phyloP scores from a whole-genome alignment of 2,797 vertebrate genomes.

The Apodemus agrarius region DNA sequence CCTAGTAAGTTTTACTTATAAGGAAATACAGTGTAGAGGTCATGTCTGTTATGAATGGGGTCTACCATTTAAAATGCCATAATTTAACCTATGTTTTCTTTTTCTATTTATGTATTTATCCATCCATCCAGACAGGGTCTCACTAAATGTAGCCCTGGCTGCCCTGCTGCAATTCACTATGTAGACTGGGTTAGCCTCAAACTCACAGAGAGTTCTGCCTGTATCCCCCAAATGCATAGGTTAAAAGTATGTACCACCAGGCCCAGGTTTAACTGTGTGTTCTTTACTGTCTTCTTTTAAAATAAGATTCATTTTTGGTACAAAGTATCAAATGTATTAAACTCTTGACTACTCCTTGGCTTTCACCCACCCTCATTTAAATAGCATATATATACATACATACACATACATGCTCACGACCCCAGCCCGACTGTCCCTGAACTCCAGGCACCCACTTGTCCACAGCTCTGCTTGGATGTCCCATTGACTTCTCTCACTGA shows the following conservation, averaged over 20 bases:
- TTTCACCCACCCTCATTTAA: conserved; percentile 21
- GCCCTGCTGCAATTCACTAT: not conserved
- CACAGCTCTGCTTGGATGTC: not conserved
- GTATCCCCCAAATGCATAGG: not conserved
- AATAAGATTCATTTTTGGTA: conserved; percentile 31
- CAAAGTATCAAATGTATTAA: not conserved
- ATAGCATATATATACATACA: not conserved
- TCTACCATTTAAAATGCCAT: not conserved
- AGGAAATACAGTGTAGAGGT: conserved; percentile 40
- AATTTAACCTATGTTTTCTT: conserved; percentile 2
- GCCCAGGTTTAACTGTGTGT: not conserved
- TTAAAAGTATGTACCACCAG: not conserved
- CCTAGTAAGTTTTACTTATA: conserved; percentile 90
- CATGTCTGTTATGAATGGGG: conserved; percentile 6
- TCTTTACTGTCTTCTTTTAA: conserved; percentile 6
- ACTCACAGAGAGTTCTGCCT: not conserved
- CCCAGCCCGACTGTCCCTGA: not conserved
- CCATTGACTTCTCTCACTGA: not conserved
- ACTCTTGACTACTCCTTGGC: not conserved
- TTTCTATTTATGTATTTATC: not conserved
- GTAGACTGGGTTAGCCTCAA: not conserved
- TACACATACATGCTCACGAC: not conserved
- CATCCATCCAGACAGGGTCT: not conserved
- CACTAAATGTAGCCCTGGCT: not conserved
- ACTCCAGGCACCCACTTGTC: not conserved